These are phyloP conservation scores for Erpetoichthys calabaricus DNA, from an alignment of 2,797 vertebrate genomes.

Conservation along the genomic window DNA sequence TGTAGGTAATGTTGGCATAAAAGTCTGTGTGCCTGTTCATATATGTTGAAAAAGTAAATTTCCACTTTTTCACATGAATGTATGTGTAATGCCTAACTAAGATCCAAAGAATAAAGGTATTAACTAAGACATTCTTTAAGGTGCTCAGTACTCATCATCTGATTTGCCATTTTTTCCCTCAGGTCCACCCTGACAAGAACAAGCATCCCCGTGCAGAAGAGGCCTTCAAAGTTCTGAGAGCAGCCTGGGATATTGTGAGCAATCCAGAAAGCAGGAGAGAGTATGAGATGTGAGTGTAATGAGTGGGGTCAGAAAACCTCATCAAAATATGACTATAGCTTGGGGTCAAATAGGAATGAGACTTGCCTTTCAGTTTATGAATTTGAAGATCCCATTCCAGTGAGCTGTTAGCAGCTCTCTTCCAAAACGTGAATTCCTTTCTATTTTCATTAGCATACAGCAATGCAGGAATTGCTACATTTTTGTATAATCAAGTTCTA, in stretches of 20 bases:
- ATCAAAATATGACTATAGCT: background rate
- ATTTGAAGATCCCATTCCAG: too few species aligned
- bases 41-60: too few species aligned
- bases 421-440: too few species aligned
- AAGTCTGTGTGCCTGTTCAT: too few species aligned
- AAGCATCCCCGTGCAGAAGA: slow-evolving; percentile 81
- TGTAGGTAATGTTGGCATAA: too few species aligned
- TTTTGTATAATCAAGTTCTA: too few species aligned
- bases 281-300: slow-evolving; percentile 72
- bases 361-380: background rate
- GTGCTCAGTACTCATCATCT: too few species aligned
- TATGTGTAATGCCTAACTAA: too few species aligned
- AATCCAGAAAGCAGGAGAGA: slow-evolving; percentile 76
- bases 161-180: slow-evolving; percentile 15
- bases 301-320: background rate
- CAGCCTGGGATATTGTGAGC: slow-evolving; percentile 89
- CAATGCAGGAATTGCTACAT: background rate
- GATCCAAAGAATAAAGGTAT: too few species aligned
- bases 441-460: background rate
- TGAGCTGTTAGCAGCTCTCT: too few species aligned
- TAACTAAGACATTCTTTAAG: too few species aligned
- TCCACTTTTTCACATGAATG: too few species aligned
- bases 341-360: background rate
- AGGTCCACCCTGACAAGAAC: slow-evolving; percentile 96
- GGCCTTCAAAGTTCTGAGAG: slow-evolving; percentile 83